Base-by-base conservation (phyloP, 2,888 invertebrate genomes). In the Melangyna quadrimaculata region DNA sequence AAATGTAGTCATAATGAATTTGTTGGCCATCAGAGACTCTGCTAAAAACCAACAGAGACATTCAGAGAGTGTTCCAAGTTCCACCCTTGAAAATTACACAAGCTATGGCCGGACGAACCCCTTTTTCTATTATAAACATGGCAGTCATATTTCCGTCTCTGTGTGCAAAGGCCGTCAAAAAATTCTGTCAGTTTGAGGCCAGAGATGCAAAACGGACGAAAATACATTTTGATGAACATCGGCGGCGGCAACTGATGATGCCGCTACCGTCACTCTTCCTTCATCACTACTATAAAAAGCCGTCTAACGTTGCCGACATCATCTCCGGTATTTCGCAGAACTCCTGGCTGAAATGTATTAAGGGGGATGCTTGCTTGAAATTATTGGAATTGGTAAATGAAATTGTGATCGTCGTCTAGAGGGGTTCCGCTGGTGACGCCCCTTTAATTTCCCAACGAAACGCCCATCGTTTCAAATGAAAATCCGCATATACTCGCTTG, bases 331-430 rank as follows among this genome's bases (percentile, higher is more conserved):
- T 32, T 43, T 48, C 27, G 45, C 35, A 14, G 14, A 29, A 45
- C n/a, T n/a, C 43, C 12, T 37, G 10, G 45, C 12, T 37, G 10
- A 65, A 67, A 35, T 48, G 8, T 48, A n/a, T 55, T 12, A 17
- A 32, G 43, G 65, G 43, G 19, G 43, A 67, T 22, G 32, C n/a
- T 45, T 22, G 32, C n/a, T 45, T n/a, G 29, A 67, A 67, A 51
- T 51, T 67, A 32, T 65, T 29, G 29, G 32, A 67, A 81, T 78
- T 73, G 69, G 55, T 80, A 86, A 86, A 86, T 78, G 69, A 70
- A 86, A 86, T 86, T 81, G 81, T 70, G 86, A 86, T 86, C 86
- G 84, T 86, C 80, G 86, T 86, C 86, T 86, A 81, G 77, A 81
- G 73, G 86, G 81, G 86, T 86, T 86, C 86, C 86, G 81, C 57